These are phyloP conservation scores for Heliconius congener DNA, from an alignment of 1,140 invertebrate species.

Conservation along the genomic window DNA sequence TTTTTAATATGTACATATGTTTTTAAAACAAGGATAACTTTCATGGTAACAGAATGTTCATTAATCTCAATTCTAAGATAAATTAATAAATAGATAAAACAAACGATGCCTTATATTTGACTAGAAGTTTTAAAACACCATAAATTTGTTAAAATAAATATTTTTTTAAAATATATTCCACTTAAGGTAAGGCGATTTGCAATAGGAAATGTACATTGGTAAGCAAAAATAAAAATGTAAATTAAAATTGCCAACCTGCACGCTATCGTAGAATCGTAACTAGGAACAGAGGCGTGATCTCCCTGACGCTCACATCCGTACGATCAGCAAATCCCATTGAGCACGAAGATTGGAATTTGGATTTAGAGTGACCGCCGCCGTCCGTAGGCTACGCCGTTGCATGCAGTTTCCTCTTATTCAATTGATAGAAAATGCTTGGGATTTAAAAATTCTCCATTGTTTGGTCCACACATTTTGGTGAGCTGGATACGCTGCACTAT, in stretches of 20 bases:
- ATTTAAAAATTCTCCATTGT: not conserved
- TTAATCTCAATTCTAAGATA: too few relatives aligned
- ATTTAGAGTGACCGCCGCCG: slow-evolving; percentile 35
- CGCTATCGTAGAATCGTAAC: not conserved
- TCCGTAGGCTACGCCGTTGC: slow-evolving; percentile 23
- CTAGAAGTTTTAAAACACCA: too few relatives aligned
- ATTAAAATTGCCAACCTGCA: not conserved
- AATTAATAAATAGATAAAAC: too few relatives aligned
- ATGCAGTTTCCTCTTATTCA: slow-evolving; percentile 1
- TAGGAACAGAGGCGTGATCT: slow-evolving; percentile 35
- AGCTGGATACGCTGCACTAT: not conserved
- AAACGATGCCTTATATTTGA: too few relatives aligned
- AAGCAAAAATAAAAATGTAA: not conserved
- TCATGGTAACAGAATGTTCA: too few relatives aligned
- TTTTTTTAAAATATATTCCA: too few relatives aligned
- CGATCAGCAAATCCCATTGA: slow-evolving; percentile 42
- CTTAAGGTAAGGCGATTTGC: too few relatives aligned
- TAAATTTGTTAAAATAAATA: too few relatives aligned
- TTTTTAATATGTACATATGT: too few relatives aligned
- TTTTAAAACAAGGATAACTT: too few relatives aligned
- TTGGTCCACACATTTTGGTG: not conserved
- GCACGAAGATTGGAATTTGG: slow-evolving; percentile 44
- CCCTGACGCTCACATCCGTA: slow-evolving; percentile 29
- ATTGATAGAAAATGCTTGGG: not conserved
- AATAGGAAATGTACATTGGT: not conserved